Percentiles rank a stretch among this genome's conserved stretches.
Evolutionary conservation across 2,797 vertebrate genomes (phyloP).

Genomic region (Erpetoichthys calabaricus): DNA sequence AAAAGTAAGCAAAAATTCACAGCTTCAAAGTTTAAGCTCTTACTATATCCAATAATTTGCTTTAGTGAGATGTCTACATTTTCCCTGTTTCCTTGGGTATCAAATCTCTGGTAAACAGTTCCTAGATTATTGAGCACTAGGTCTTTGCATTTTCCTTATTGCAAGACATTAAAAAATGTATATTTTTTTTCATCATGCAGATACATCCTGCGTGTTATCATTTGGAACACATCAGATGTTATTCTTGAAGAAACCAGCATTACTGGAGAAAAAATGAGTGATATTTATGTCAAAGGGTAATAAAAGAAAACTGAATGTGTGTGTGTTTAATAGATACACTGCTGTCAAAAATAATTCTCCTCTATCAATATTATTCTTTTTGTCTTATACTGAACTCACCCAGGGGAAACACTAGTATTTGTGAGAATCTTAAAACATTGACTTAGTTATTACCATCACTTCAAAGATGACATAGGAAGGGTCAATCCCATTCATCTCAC

Average conservation of each 20-base stretch:
- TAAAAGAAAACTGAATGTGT: not conserved
- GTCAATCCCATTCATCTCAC: too few relatives aligned
- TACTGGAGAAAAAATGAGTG: conserved; percentile 29
- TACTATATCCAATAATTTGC: not conserved
- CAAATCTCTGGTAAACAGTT: too few relatives aligned
- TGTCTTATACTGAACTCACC: too few relatives aligned
- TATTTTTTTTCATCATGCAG: conserved; percentile 19
- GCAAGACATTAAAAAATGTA: too few relatives aligned
- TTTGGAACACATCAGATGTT: conserved; percentile 37
- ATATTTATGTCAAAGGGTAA: conserved; percentile 49
- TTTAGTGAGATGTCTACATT: conserved; percentile 4
- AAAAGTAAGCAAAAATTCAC: conserved; percentile 27
- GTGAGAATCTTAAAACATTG: too few relatives aligned
- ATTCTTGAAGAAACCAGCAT: conserved; percentile 26
- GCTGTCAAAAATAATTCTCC: conserved; percentile 2
- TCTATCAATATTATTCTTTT: too few relatives aligned
- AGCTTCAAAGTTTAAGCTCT: too few relatives aligned
- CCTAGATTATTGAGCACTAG: too few relatives aligned
- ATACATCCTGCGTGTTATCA: conserved; percentile 41
- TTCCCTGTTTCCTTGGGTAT: not conserved
- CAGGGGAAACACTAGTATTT: too few relatives aligned
- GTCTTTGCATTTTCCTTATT: too few relatives aligned
- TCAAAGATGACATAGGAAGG: too few relatives aligned
- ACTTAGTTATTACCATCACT: too few relatives aligned
- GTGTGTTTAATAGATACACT: not conserved